phyloP scores from a whole-genome alignment of 2,113 vertebrate genomes.

The Gavia stellata region DNA sequence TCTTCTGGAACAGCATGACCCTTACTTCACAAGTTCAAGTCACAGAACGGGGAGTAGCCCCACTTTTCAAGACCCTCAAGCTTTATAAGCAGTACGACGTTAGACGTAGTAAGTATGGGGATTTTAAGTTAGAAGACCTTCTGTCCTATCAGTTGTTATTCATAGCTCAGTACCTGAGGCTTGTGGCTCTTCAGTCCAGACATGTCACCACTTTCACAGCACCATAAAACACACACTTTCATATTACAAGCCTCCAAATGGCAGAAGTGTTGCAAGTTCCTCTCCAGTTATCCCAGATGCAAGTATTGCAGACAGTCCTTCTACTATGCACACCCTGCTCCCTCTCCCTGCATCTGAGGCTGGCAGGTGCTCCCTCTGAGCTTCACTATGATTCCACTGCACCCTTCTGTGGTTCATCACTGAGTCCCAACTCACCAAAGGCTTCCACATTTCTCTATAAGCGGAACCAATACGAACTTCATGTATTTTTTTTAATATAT shows the following conservation, averaged over 20 bases:
- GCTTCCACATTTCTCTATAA: background rate
- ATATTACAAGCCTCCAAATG: background rate
- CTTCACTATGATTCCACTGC: background rate
- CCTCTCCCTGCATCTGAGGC: background rate
- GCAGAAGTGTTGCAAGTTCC: background rate
- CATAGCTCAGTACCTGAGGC: background rate
- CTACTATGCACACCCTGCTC: accelerated
- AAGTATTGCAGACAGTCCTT: background rate
- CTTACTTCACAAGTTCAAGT: background rate
- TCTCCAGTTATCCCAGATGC: background rate
- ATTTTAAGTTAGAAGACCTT: background rate
- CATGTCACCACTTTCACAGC: background rate
- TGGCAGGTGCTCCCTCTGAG: background rate
- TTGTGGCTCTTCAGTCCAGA: background rate
- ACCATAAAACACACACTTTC: background rate
- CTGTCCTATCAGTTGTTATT: background rate
- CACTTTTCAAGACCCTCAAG: background rate
- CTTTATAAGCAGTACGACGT: background rate
- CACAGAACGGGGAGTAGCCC: background rate
- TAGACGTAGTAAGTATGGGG: background rate
- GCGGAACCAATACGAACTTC: background rate
- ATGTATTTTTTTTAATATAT: background rate
- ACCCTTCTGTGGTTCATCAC: background rate
- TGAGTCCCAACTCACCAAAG: background rate
- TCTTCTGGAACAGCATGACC: background rate